Base-by-base conservation (phyloP, 2,113 vertebrate species). In the Zosterops japonicus region DNA sequence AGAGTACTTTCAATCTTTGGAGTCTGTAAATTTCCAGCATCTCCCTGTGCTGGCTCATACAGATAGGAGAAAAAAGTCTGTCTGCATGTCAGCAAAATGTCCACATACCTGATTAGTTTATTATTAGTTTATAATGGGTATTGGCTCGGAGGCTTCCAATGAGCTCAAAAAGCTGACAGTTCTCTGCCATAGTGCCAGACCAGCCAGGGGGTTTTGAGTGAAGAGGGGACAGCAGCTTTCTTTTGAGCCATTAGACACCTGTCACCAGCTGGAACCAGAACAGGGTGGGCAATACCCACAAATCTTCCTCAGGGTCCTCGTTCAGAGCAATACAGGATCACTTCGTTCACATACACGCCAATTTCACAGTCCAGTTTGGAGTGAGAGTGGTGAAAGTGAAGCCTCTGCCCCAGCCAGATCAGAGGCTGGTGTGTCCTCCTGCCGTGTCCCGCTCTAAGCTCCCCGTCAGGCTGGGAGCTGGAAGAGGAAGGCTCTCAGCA, bases 381-480 rank as follows among this genome's bases (percentile, higher is more conserved):
- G 36, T 12, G 5, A 20, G 33, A 52, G 44, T 1, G 3, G 9
- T 2, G 44, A 74, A 65, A 6, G 1, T 0, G 31, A 64, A 50
- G 7, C 19, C 56, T 3, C n/a, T 16, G 42, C 8, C 16, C 41
- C 52, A 35, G 36, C 29, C 70, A 39, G 31, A 14, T 6, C 33
- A 47, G 57, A 52, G 21, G 22, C 41, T 13, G 27, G 14, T 1
- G 4, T 42, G 14, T 25, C 39, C 42, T 68, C 5, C 7, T 5
- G 23, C 56, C 22, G 3, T 1, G 5, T 12, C 42, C 29, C 0
- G 0, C 39, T n/a, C 47, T 12, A 27, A 64, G 24, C 12, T 60
- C 52, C 35, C 27, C 49, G 5, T 14, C 44, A 11, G 50, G 13
- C 59, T 13, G 23, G 27, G 10, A 65, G 14, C 55, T 52, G 10